Evolutionary conservation across 2,797 vertebrate species (phyloP).

Genomic region (Phoxinus dragarum): DNA sequence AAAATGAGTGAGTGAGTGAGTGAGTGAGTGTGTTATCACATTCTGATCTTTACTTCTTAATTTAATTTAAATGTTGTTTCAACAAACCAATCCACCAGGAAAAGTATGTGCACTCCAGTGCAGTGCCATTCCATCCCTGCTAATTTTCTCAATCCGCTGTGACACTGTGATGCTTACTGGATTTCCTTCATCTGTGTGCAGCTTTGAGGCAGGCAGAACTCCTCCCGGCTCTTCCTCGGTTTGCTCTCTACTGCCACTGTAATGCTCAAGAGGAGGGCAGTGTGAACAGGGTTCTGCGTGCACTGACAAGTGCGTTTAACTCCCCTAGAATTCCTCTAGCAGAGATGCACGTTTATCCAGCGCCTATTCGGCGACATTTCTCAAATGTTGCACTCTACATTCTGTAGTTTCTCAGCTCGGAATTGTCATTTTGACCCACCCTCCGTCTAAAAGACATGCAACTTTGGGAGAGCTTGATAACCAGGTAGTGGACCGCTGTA

Average conservation of each 20-base stretch:
- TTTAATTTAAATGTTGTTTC: too few species aligned
- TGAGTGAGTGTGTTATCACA: background rate
- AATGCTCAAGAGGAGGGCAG: slow-evolving; percentile 27
- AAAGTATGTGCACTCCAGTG: background rate
- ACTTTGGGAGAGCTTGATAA: slow-evolving; percentile 53
- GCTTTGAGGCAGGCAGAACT: slow-evolving; percentile 24
- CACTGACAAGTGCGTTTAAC: slow-evolving; percentile 46
- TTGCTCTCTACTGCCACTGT: slow-evolving; percentile 49
- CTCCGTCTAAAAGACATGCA: slow-evolving; percentile 41
- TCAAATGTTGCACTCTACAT: background rate
- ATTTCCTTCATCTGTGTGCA: slow-evolving; percentile 5
- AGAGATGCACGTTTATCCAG: slow-evolving; percentile 23
- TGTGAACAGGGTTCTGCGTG: slow-evolving; percentile 17
- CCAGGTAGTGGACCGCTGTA: slow-evolving; percentile 48
- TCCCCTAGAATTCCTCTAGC: slow-evolving; percentile 25
- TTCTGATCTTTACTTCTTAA: background rate
- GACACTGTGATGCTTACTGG: background rate
- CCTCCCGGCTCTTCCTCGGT: slow-evolving; percentile 35
- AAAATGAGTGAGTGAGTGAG: too few species aligned
- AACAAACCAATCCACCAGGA: background rate
- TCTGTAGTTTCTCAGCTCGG: slow-evolving; percentile 31
- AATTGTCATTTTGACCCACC: slow-evolving; percentile 25
- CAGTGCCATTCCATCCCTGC: background rate
- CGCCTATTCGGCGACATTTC: background rate
- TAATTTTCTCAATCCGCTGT: background rate